Conservation (phyloP, 2,113 vertebrate genomes). For the Dolichallabes microphthalmus region DNA sequence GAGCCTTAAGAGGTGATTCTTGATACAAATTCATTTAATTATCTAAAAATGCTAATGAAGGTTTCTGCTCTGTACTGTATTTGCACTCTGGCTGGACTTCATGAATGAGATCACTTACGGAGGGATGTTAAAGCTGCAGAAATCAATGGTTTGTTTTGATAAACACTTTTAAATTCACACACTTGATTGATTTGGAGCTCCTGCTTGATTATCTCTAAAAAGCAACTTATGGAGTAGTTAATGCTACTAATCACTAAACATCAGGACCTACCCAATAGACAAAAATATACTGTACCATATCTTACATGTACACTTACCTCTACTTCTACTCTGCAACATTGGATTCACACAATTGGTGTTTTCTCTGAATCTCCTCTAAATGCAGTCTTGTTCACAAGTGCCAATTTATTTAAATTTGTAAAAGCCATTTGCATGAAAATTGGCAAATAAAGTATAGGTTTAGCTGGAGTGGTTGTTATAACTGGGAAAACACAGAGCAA, state of each 20-base stretch:
- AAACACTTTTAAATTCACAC: background rate
- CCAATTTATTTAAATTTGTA: no score
- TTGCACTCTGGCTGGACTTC: background rate
- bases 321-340: no score
- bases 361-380: no score
- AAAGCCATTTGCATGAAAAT: no score
- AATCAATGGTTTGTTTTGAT: background rate
- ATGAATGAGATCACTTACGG: background rate
- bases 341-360: no score
- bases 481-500: no score
- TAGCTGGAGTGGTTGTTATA: no score
- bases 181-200: background rate
- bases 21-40: conserved; percentile 12
- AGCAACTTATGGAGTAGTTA: background rate
- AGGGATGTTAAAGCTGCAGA: background rate
- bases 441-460: no score
- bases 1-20: background rate
- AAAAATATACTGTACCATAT: background rate
- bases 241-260: background rate
- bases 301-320: no score
- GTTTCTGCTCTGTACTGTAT: background rate
- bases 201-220: background rate
- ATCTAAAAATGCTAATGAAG: background rate
- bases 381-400: no score
- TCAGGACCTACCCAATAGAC: background rate